Evolutionary conservation across 2,113 vertebrate genomes (phyloP), one percentile per base, ranked within the genome.

Genomic region (Nibea albiflora): DNA sequence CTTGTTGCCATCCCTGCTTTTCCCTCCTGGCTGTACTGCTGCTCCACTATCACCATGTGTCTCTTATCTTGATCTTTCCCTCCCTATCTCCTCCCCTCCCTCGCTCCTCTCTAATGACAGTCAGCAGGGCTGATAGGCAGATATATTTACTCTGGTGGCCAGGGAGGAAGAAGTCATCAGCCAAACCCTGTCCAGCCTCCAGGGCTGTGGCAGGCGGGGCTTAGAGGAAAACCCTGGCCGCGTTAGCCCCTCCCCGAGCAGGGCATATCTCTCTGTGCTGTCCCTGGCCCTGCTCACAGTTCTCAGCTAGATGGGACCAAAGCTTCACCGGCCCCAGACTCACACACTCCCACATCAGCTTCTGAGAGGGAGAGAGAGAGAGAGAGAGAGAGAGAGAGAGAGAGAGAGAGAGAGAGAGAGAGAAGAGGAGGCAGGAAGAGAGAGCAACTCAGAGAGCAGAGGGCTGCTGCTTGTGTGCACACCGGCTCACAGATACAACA

Each of bases 291-390:
- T 91, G 94, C 87, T 93, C 94, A 94, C 94, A 93, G 94, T 92
- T 92, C 95, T 95, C 84, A 91, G 94, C 93, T 94, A 89, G 91
- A 96, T 96, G 95, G 96, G 96, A 96, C 96, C 96, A 96, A 95
- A 93, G 73, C 91, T 87, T 91, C 83, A 46, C 71, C 72, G 74
- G 76, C 85, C 89, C 28, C 86, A 85, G 78, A 87, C 73, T 82
- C 83, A 70, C 76, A 81, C 78, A 85, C 85, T 75, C 85, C 66
- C 84, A 81, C 80, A 86, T 84, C 85, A 86, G 69, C 69, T 73
- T 77, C 78, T 57, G 68, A 69, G 82, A 82, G 83, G 52, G 66
- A 86, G 79, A 88, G 81, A 89, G 80, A 39, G 35, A 39, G 35
- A 26, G 24, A 26, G 24, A 26, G 24, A 26, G 24, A 31, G 28